phyloP scores from a whole-genome alignment of 2,113 vertebrate species.

The Macrotis lagotis region DNA sequence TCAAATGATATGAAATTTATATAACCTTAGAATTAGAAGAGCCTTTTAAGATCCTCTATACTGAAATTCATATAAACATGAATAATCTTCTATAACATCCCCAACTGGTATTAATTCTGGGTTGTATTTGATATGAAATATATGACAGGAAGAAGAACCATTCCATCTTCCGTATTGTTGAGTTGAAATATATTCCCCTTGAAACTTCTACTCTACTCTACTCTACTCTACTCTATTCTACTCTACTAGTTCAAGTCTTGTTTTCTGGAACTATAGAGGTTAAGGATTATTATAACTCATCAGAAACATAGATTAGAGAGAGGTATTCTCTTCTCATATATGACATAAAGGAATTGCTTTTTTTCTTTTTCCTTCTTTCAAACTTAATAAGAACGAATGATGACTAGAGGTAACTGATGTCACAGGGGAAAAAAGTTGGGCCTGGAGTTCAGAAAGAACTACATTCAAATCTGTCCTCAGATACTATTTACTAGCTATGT shows the following conservation, averaged over 20 bases:
- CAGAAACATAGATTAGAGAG: neutral
- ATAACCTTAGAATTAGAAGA: neutral
- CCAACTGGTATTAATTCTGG: neutral
- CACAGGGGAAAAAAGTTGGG: neutral
- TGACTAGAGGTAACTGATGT: neutral
- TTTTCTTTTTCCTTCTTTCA: neutral
- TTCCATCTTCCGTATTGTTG: neutral
- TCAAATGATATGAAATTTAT: neutral
- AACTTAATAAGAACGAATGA: neutral
- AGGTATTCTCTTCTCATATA: neutral
- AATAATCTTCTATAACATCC: neutral
- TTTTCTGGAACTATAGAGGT: neutral
- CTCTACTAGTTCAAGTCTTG: neutral
- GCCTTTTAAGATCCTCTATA: neutral
- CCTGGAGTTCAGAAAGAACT: neutral
- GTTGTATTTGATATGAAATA: neutral
- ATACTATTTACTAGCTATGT: too few species aligned
- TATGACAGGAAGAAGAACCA: neutral
- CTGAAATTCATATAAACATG: neutral
- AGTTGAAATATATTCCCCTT: neutral
- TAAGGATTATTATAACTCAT: neutral
- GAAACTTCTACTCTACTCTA: neutral
- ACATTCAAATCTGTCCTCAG: neutral
- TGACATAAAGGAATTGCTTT: neutral
- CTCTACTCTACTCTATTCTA: too few species aligned